These are phyloP conservation scores for Philonicus albiceps DNA, from an alignment of 2,888 invertebrate species.

Conservation along the genomic window DNA sequence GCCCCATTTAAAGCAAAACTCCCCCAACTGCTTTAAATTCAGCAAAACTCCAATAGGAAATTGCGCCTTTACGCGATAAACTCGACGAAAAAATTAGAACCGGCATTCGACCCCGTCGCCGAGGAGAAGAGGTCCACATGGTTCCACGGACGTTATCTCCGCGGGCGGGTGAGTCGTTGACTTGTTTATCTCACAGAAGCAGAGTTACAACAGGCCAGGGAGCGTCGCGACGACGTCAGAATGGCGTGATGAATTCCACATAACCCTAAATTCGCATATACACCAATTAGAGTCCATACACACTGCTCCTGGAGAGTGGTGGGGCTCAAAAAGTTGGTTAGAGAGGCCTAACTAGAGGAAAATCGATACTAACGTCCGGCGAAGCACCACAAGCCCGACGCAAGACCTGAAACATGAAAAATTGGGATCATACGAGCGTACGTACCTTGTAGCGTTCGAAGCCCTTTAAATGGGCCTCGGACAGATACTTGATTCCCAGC, in stretches of 20 bases:
- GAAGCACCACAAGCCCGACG: neutral
- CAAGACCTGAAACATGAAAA: neutral
- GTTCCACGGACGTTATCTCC: neutral
- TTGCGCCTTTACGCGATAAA: neutral
- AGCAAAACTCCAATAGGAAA: neutral
- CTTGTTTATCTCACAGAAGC: neutral
- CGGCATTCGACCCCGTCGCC: neutral
- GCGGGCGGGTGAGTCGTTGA: conserved; percentile 2
- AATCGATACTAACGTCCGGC: neutral
- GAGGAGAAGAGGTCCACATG: neutral
- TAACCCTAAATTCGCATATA: conserved; percentile 2
- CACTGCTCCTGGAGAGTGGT: neutral
- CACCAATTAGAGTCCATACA: neutral
- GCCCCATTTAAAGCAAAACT: neutral
- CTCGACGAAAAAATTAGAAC: neutral
- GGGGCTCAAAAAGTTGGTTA: neutral
- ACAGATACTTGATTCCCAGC: conserved; percentile 61
- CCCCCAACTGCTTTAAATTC: neutral
- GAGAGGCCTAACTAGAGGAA: neutral
- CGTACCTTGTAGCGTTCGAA: conserved; percentile 64
- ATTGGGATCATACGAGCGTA: conserved; percentile 48
- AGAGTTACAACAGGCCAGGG: neutral
- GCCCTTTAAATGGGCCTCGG: conserved; percentile 61
- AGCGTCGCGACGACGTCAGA: neutral
- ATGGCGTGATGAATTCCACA: conserved; percentile 8